Evolutionary conservation across 2,888 invertebrate species (phyloP), one percentile per base, ranked within the genome.

Genomic region (Drosophila gaucha): DNA sequence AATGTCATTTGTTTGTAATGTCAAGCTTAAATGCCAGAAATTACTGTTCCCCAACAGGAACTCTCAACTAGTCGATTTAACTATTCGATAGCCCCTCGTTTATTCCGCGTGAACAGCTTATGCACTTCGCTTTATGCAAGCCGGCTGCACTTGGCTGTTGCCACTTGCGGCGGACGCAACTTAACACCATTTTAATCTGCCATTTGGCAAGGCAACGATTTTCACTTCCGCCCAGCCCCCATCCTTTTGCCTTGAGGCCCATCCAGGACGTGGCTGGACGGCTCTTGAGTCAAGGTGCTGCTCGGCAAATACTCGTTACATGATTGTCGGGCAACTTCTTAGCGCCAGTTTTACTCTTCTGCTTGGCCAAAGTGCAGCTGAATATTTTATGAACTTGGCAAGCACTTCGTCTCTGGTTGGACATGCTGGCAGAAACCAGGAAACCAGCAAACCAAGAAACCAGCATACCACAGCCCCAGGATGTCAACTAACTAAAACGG

Each of bases 341-440:
- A 86, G 68, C 76, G 72, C 65, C 84, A 68, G 74, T 74, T 75
- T 47, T 20, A 47, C 20, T 38, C 38, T 36, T 46, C 31, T 62
- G 88, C 69, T 74, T 64, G 74, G 73, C 69, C 74, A 80, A 89
- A 86, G 89, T 86, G 87, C 88, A 84, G 73, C 76, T 89, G 89
- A 89, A 89, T 86, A 86, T 86, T 89, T 89, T 78, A 86, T 78
- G 74, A 86, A 88, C 68, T 88, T 85, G 80, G 69, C 74, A 74
- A 85, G 83, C 64, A 78, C 89, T 85, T 76, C 76, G 76, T 80
- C 74, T 84, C 72, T 35, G 75, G 75, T 68, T 70, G 69, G 60
- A 58, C 74, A 67, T 35, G 56, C 49, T 59, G 52, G 44, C 39
- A 52, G 22, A 18, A n/a, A n/a, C 20, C 36, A 50, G 50, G 28